These are phyloP conservation scores for Rhynchophorus ferrugineus DNA, from an alignment of 1,140 invertebrate genomes.

Conservation along the genomic window DNA sequence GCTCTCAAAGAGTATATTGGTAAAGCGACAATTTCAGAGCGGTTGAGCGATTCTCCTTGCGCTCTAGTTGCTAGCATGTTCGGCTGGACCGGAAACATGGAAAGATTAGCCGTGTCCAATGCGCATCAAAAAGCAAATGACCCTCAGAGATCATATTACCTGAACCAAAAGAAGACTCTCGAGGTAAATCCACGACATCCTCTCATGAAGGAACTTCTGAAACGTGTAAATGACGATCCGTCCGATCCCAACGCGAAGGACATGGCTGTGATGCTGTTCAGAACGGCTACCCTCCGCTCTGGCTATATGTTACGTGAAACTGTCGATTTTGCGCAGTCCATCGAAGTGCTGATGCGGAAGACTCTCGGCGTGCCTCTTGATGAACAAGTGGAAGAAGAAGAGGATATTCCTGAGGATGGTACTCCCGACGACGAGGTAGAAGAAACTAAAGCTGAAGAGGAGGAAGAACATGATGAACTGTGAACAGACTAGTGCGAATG, in stretches of 20 bases:
- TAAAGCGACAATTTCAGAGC: conserved; percentile 82
- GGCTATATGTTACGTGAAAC: conserved; percentile 86
- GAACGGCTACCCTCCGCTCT: conserved; percentile 83
- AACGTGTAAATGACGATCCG: conserved; percentile 70
- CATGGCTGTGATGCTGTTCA: conserved; percentile 88
- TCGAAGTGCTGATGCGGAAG: conserved; percentile 80
- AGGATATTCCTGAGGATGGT: conserved; percentile 44
- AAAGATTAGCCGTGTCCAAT: conserved; percentile 90
- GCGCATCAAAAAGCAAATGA: conserved; percentile 96
- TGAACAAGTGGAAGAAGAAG: conserved; percentile 56
- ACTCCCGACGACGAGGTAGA: conserved; percentile 36
- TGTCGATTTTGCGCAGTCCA: conserved; percentile 73
- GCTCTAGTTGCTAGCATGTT: conserved; percentile 95
- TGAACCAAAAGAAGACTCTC: conserved; percentile 94
- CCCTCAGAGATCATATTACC: conserved; percentile 82
- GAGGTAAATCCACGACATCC: conserved; percentile 98
- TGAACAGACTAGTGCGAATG: conserved; percentile 28
- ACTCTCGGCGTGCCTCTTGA: conserved; percentile 74
- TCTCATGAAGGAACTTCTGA: conserved; percentile 83
- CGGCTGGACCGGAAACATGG: conserved; percentile 99
- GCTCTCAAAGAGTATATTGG: conserved; percentile 77
- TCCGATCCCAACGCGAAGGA: conserved; percentile 75
- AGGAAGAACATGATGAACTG: conserved; percentile 45
- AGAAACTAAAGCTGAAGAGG: conserved; percentile 37
- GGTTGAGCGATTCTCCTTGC: conserved; percentile 88